Conservation (phyloP, 2,888 invertebrate genomes). For the Diarsia rubi region DNA sequence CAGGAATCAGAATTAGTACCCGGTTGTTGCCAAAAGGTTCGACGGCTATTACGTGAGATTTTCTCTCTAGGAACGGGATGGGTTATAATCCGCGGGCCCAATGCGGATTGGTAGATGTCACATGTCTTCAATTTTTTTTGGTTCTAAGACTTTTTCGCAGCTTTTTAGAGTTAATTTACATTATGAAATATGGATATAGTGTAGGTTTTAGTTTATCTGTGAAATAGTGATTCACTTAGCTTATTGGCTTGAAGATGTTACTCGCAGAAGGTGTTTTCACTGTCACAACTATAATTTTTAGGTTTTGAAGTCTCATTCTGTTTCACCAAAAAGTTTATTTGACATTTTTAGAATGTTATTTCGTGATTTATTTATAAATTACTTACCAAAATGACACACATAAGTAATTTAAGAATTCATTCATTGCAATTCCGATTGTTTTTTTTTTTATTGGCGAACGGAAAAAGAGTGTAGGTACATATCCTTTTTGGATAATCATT, state of each 20-base stretch:
- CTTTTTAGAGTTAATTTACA: too few species aligned
- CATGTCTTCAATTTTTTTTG: too few species aligned
- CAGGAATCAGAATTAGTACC: not conserved
- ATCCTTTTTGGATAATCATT: not conserved
- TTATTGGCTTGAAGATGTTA: not conserved
- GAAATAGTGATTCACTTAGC: not conserved
- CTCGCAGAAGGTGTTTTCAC: not conserved
- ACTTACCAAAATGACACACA: not conserved
- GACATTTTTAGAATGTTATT: not conserved
- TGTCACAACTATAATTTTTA: not conserved
- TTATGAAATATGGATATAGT: too few species aligned
- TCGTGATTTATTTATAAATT: not conserved
- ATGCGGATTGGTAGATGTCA: too few species aligned
- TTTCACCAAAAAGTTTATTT: not conserved
- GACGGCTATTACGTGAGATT: not conserved
- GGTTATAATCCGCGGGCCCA: too few species aligned
- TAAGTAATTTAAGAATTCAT: not conserved
- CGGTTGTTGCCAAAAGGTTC: not conserved
- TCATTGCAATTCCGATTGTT: not conserved
- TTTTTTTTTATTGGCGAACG: not conserved
- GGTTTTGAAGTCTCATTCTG: not conserved
- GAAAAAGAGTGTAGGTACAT: not conserved
- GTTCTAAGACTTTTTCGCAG: too few species aligned
- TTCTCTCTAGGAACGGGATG: too few species aligned
- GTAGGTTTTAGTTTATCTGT: not conserved